A percentile compares a stretch with the other conserved stretches of the same genome.
Conservation (phyloP, 2,113 vertebrate species). For the Jaculus jaculus region DNA sequence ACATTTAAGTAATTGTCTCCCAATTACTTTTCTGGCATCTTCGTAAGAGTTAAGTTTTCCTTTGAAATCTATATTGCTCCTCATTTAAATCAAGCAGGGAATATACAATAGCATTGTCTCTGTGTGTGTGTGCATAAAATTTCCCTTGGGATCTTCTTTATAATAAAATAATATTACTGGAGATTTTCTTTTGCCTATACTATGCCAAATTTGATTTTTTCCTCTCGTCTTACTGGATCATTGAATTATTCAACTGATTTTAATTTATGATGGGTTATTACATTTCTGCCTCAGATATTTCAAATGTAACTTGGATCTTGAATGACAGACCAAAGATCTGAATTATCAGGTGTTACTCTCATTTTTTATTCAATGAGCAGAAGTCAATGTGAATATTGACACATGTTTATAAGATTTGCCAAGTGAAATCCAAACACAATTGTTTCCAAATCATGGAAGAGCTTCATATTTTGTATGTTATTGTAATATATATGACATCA, state of each 20-base stretch:
- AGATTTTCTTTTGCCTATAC: background rate
- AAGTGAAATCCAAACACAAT: background rate
- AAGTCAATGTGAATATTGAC: background rate
- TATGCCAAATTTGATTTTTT: background rate
- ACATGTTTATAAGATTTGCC: background rate
- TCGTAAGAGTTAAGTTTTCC: background rate
- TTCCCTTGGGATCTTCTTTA: background rate
- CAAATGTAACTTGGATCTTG: background rate
- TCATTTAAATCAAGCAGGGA: background rate
- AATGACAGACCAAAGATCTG: background rate
- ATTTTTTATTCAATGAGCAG: background rate
- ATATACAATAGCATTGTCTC: background rate
- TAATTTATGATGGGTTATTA: background rate
- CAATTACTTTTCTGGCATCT: background rate
- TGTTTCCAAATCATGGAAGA: no score
- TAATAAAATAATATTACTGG: background rate
- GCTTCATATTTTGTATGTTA: background rate
- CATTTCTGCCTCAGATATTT: background rate
- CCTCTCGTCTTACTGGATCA: background rate
- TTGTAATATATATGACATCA: background rate
- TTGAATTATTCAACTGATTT: conserved; percentile 27
- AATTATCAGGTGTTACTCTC: background rate
- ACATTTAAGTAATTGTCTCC: no score
- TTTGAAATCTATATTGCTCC: background rate
- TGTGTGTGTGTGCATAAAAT: background rate